Base-by-base conservation (phyloP, 2,797 vertebrate genomes). In the Gobio occitaniae region DNA sequence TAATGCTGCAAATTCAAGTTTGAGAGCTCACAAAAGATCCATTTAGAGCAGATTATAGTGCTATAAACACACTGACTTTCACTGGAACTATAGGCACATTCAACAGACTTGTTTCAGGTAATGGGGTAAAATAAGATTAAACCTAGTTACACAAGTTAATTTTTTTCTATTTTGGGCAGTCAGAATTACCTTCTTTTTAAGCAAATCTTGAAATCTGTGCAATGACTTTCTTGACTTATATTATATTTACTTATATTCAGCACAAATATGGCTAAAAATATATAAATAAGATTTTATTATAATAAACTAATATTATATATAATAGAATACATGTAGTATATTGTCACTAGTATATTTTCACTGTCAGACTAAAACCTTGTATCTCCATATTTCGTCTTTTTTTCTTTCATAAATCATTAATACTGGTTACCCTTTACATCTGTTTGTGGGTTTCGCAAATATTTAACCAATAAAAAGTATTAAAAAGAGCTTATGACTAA, bases 1-100 rank as follows among this genome's bases (percentile, higher is more conserved):
- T 81, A 54, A 29, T 25, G 71, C 3, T 69, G 48, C 9, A n/a
- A n/a, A 77, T 54, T 15, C 17, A 68, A 54, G 41, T 29, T 54
- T 44, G 21, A 54, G 50, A 70, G 65, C 48, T 41, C 13, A 52
- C 80, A 80, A 65, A 66, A 78, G 41, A 52, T 36, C 29, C 41
- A 69, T 77, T 70, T 47, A 74, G 25, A 75, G 59, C 38, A 80
- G 61, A 87, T 86, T 83, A 66, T 75, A 47, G 17, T 2, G 50
- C 41, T 70, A 54, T 29, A 78, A 15, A 52, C 32, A 68, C 4
- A n/a, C 38, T 25, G 2, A 56, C 16, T 52, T 74, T 85, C 32
- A 36, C 25, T 68, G 19, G 32, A 65, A 38, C 68, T 65, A 52
- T 17, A 63, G 54, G 32, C 11, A 21, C 10, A 74, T 63, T 47